phyloP scores from a whole-genome alignment of 2,113 vertebrate genomes.

The Scytalopus superciliaris region DNA sequence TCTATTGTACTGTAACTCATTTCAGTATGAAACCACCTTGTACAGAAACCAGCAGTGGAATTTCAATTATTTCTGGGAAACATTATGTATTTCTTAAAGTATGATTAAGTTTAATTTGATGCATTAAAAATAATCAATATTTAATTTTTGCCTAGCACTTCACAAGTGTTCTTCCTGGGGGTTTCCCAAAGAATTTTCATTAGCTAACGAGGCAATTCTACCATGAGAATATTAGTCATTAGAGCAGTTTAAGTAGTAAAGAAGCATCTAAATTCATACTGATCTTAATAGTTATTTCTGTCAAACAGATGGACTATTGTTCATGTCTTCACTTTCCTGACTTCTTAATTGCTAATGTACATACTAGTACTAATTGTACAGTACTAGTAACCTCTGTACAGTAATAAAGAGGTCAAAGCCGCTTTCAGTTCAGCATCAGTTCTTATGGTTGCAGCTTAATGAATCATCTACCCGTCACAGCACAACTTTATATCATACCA shows the following conservation, averaged over 20 bases:
- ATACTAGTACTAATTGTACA: slow-evolving; percentile 63
- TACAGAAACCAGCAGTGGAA: slow-evolving; percentile 24
- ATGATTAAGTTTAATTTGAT: slow-evolving; percentile 39
- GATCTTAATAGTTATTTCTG: slow-evolving; percentile 62
- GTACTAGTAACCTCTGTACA: slow-evolving; percentile 47
- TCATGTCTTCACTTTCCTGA: slow-evolving; percentile 51
- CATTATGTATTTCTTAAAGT: neutral
- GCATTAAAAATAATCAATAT: slow-evolving; percentile 56
- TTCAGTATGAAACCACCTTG: neutral
- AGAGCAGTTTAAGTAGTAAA: slow-evolving; percentile 36
- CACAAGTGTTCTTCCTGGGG: slow-evolving; percentile 41
- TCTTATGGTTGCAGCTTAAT: neutral
- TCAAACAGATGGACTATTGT: slow-evolving; percentile 71
- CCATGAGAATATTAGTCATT: slow-evolving; percentile 50
- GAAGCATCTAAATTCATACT: slow-evolving; percentile 36
- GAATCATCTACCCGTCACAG: neutral
- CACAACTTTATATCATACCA: neutral
- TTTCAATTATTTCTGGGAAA: slow-evolving; percentile 48
- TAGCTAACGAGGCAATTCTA: slow-evolving; percentile 31
- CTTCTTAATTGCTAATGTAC: slow-evolving; percentile 70
- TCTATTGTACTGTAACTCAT: slow-evolving; percentile 35
- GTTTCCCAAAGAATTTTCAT: slow-evolving; percentile 66
- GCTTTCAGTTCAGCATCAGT: neutral
- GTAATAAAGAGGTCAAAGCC: slow-evolving; percentile 37
- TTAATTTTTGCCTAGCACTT: slow-evolving; percentile 51